Evolutionary conservation across 2,888 invertebrate species (phyloP), one percentile per base, ranked within the genome.

Genomic region (Nezara viridula): DNA sequence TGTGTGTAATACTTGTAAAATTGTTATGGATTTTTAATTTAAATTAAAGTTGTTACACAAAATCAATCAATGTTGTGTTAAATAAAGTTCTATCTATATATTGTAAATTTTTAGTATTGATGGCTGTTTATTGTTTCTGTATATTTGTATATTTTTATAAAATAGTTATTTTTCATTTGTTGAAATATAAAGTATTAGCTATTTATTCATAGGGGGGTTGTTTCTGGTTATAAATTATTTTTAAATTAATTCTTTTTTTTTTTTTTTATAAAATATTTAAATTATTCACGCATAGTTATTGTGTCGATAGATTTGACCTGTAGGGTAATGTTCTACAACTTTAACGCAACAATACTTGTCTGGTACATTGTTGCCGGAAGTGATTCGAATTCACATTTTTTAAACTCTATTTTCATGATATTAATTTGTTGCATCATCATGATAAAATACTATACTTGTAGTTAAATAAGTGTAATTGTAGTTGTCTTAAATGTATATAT

Each of bases 121-220:
- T 81, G 81, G 81, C 81, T 81, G 81, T 81, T 81, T 81, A 81
- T 81, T 81, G 81, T 44, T 81, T 81, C 40, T 81, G 81, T 81
- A 81, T 44, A 81, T 81, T 81, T 81, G 81, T 81, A 81, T 44
- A 81, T 81, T 81, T 81, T 44, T 81, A 47, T 44, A 81, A 81
- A 81, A 81, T 81, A 81, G 12, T 81, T 81, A 44, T 81, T 81
- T 81, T 81, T 81, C 32, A 73, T 81, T 81, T 81, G 44, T 81
- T 81, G 21, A 81, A 81, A 40, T 81, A 47, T 81, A 12, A 47
- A 81, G 81, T 81, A 81, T 81, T 81, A 73, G 9, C 32, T 73
- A 73, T 73, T 73, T 73, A 73, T 73, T 73, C 66, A 73, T 73
- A 37, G 60, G 27, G 66, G 66, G 37, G 37, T 73, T 73, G 66